A percentile compares a stretch with the other conserved stretches of the same genome.
phyloP scores from a whole-genome alignment of 1,140 invertebrate genomes.

The Lycorma delicatula region DNA sequence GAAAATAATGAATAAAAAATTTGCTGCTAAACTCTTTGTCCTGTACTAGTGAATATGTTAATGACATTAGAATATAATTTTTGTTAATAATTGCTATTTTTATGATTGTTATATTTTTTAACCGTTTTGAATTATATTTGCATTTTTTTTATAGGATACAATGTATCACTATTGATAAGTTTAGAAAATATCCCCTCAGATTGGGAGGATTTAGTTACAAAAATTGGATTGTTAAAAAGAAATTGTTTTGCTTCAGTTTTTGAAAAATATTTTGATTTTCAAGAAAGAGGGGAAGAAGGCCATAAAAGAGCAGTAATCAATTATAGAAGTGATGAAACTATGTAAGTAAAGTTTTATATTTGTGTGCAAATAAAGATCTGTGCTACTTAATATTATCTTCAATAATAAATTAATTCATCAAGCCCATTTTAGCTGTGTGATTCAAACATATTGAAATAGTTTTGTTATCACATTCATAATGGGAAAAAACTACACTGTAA shows the following conservation, averaged over 20 bases:
- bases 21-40: no score
- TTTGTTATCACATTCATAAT: no score
- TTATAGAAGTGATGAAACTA: conserved; percentile 97
- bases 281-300: conserved; percentile 82
- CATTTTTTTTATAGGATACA: conserved; percentile 62
- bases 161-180: conserved; percentile 89
- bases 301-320: conserved; percentile 95
- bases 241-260: conserved; percentile 99
- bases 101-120: no score
- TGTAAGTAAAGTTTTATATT: conserved; percentile 61
- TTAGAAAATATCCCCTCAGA: conserved; percentile 85
- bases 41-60: no score
- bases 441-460: no score
- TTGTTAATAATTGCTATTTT: no score
- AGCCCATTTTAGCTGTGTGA: no score
- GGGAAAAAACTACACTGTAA: no score
- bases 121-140: no score
- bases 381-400: background rate
- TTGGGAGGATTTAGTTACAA: conserved; percentile 81
- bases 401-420: no score
- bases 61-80: no score
- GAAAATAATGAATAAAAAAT: no score
- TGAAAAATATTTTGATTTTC: conserved; percentile 98
- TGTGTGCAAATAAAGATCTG: background rate
- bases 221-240: conserved; percentile 89